A percentile compares a stretch with the other conserved stretches of the same genome.
These are phyloP conservation scores for Leptodactylus fuscus DNA, from an alignment of 2,113 vertebrate genomes.

Conservation along the genomic window DNA sequence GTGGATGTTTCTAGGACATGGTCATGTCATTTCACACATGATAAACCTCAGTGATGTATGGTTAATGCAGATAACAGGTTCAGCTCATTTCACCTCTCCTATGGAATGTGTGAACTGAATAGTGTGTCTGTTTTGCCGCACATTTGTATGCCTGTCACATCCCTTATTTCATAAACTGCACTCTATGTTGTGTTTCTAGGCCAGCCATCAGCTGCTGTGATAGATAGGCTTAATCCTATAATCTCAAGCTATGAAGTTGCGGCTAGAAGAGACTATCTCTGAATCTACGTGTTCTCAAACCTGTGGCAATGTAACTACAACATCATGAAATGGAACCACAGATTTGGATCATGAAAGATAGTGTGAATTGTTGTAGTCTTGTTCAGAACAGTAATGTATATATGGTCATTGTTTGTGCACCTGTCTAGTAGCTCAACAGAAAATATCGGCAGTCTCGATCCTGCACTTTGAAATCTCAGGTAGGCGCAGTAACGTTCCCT, in stretches of 20 bases:
- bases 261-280: background rate
- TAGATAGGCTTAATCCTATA: background rate
- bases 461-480: too few relatives aligned
- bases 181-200: background rate
- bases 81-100: background rate
- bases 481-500: too few relatives aligned
- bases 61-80: background rate
- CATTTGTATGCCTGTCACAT: slow-evolving; percentile 2
- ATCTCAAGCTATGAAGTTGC: background rate
- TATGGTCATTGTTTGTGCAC: too few relatives aligned
- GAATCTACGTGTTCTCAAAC: background rate
- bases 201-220: background rate
- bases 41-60: background rate
- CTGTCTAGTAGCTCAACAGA: too few relatives aligned
- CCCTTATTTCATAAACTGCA: background rate
- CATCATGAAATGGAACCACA: background rate
- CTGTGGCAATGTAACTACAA: background rate
- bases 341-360: background rate
- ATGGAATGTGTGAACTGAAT: background rate
- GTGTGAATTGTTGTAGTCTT: background rate
- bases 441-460: too few relatives aligned
- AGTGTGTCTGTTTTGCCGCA: background rate
- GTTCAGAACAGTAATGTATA: background rate
- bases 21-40: background rate
- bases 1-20: background rate